Conservation (phyloP, 2,888 invertebrate species). For the Nesidiocoris tenuis region DNA sequence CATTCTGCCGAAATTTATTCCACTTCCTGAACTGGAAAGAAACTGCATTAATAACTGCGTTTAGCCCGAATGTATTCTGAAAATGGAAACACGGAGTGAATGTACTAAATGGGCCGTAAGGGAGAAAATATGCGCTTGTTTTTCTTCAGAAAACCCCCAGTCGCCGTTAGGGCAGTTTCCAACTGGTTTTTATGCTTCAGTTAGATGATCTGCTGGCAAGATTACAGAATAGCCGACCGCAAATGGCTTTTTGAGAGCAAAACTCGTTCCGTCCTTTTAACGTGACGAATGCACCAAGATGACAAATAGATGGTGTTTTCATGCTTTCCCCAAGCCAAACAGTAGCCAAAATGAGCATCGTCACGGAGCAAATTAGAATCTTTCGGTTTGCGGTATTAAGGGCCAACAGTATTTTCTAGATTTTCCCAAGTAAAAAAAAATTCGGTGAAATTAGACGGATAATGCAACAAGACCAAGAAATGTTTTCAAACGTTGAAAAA, state of each 20-base stretch:
- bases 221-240: slow-evolving; percentile 20
- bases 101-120: slow-evolving; percentile 25
- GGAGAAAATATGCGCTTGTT: slow-evolving; percentile 27
- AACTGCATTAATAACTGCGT: slow-evolving; percentile 16
- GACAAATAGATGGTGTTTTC: too few relatives aligned
- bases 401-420: too few relatives aligned
- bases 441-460: too few relatives aligned
- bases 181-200: not conserved
- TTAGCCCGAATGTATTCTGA: not conserved
- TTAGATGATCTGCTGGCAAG: slow-evolving; percentile 12
- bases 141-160: not conserved
- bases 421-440: too few relatives aligned
- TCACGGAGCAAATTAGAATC: too few relatives aligned
- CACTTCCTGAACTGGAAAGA: not conserved
- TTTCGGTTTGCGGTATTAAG: too few relatives aligned
- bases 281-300: not conserved
- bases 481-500: too few relatives aligned
- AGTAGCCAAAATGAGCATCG: too few relatives aligned
- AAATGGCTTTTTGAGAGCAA: slow-evolving; percentile 19
- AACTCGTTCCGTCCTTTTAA: not conserved
- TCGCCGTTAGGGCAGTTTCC: too few relatives aligned
- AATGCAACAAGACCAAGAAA: too few relatives aligned
- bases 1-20: slow-evolving; percentile 11
- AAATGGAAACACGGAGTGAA: slow-evolving; percentile 6
- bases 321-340: too few relatives aligned